phyloP scores from a whole-genome alignment of 2,797 vertebrate species.

The Malurus splendens region DNA sequence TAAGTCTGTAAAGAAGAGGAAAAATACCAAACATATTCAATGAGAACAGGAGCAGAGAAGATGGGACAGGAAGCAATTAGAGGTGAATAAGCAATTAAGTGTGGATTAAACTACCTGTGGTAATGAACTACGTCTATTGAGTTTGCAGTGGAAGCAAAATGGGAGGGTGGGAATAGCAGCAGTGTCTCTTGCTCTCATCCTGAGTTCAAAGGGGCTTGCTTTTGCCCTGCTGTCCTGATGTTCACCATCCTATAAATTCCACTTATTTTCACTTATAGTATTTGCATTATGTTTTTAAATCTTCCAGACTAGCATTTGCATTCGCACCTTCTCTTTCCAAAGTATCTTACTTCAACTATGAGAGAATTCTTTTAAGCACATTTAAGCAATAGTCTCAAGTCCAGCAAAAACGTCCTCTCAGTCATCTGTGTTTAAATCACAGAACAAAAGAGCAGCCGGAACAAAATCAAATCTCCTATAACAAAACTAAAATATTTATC shows the following conservation, averaged over 20 bases:
- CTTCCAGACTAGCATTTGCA: neutral
- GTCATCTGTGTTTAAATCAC: neutral
- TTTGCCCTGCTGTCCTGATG: neutral
- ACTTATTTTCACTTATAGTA: neutral
- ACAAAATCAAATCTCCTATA: neutral
- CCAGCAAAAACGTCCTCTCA: neutral
- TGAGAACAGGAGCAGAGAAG: neutral
- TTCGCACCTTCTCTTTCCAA: neutral
- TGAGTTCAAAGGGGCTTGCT: neutral
- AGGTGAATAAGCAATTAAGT: neutral
- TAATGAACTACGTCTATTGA: neutral
- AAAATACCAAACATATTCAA: constrained; percentile 30
- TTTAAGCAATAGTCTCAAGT: neutral
- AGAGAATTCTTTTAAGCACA: neutral
- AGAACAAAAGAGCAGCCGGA: neutral
- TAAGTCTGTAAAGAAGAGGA: constrained; percentile 32
- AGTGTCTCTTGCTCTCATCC: neutral
- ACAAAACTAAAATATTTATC: neutral
- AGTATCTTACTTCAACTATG: neutral
- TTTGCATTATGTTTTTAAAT: neutral
- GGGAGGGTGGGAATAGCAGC: neutral
- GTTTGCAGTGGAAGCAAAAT: neutral
- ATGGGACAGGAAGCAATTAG: neutral
- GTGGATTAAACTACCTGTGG: neutral
- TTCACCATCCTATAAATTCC: neutral